phyloP scores from a whole-genome alignment of 2,797 vertebrate genomes.

The Eptatretus atami region DNA sequence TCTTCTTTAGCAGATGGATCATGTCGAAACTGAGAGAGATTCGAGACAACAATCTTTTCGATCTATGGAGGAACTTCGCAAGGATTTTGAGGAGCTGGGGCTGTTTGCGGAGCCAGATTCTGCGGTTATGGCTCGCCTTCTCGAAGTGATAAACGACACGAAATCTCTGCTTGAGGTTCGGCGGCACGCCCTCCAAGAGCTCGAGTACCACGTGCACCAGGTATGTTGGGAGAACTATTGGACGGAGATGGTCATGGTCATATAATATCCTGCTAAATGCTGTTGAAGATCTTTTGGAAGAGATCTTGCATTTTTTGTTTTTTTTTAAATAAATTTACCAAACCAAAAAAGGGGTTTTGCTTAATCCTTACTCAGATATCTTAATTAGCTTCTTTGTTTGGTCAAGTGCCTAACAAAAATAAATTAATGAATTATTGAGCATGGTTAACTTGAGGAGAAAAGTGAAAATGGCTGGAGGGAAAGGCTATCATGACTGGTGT shows the following conservation, averaged over 20 bases:
- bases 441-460: neutral
- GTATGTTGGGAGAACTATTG: constrained; percentile 14
- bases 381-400: no score
- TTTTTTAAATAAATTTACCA: no score
- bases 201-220: constrained; percentile 86
- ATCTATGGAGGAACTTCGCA: constrained; percentile 43
- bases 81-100: constrained; percentile 39
- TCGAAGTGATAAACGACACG: constrained; percentile 17
- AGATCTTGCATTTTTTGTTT: no score
- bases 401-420: no score
- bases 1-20: no score
- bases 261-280: no score
- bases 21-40: no score
- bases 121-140: constrained; percentile 44
- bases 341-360: no score
- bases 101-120: constrained; percentile 48
- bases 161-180: constrained; percentile 31
- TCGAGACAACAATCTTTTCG: constrained; percentile 22
- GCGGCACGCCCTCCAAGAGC: constrained; percentile 35
- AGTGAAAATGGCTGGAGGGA: constrained; percentile 7
- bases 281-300: no score
- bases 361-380: no score
- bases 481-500: neutral
- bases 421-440: no score
- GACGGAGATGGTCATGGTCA: no score